Conservation (phyloP, 1,140 invertebrate species). For the Lepidurus couesii region DNA sequence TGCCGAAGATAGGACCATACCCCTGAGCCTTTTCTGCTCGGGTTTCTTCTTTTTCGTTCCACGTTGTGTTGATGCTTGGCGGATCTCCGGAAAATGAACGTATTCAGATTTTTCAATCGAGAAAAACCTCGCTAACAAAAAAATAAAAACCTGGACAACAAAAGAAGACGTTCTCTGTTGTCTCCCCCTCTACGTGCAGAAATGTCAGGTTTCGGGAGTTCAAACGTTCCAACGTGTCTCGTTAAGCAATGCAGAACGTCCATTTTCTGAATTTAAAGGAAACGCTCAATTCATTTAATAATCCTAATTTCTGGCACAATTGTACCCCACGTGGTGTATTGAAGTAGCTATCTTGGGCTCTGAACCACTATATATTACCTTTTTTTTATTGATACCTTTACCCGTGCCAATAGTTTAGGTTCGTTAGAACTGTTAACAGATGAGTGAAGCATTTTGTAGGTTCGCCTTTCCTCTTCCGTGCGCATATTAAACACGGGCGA, state of each 20-base stretch:
- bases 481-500: constrained; percentile 10
- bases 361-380: neutral
- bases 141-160: neutral
- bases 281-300: neutral
- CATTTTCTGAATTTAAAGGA: neutral
- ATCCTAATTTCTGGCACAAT: neutral
- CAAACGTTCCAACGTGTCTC: neutral
- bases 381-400: neutral
- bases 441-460: neutral
- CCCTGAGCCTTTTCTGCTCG: neutral
- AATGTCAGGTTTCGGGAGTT: neutral
- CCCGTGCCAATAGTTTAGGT: neutral
- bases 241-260: neutral
- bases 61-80: constrained; percentile 3
- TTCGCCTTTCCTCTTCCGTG: neutral
- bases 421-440: neutral
- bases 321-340: neutral
- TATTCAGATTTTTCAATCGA: constrained; percentile 4
- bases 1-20: neutral
- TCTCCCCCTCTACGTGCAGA: neutral
- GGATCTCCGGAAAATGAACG: constrained; percentile 15
- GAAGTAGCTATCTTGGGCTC: no score
- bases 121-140: neutral
- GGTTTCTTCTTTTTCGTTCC: neutral
- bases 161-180: neutral